Percentiles rank a stretch among this genome's conserved stretches.
phyloP scores from a whole-genome alignment of 2,113 vertebrate species.

The Apodemus sylvaticus region DNA sequence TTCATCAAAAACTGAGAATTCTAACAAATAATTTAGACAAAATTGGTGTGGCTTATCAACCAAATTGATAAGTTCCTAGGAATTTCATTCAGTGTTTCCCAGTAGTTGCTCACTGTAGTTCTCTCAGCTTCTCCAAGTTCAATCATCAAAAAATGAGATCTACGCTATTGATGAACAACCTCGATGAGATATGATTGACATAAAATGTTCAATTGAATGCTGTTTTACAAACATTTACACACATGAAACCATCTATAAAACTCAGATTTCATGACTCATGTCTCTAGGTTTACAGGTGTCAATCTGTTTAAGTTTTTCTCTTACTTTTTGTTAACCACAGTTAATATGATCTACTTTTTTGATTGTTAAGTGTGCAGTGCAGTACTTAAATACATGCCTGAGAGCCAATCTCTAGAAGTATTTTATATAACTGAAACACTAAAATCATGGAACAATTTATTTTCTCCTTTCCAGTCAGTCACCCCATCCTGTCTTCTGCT shows the following conservation, averaged over 20 bases:
- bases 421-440: not conserved
- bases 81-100: not conserved
- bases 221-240: not conserved
- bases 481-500: not conserved
- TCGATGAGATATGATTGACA: not conserved
- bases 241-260: not conserved
- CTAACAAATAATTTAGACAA: not conserved
- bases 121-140: not conserved
- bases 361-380: not conserved
- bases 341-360: not conserved
- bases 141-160: not conserved
- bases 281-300: not conserved
- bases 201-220: not conserved
- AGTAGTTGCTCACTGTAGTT: not conserved
- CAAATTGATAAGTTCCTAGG: not conserved
- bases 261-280: not conserved
- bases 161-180: not conserved
- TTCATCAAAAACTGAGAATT: slow-evolving; percentile 3
- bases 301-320: not conserved
- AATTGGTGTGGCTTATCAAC: not conserved
- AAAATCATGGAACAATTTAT: not conserved
- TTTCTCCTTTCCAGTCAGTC: not conserved
- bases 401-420: not conserved
- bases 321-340: not conserved
- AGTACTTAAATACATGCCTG: no score